Base-by-base conservation (phyloP, 2,113 vertebrate genomes). In the Galemys pyrenaicus region DNA sequence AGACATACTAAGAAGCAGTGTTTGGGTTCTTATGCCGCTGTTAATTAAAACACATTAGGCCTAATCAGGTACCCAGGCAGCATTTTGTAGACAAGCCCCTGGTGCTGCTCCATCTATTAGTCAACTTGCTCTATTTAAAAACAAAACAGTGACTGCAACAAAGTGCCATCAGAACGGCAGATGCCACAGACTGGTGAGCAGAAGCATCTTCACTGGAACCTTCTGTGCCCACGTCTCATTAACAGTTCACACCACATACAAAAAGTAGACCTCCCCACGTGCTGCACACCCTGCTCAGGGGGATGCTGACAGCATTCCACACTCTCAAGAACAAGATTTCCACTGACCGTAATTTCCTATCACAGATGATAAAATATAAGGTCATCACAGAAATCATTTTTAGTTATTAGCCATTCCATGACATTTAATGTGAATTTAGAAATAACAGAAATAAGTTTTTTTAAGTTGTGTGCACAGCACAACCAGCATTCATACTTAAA, bases 11-110 rank as follows among this genome's bases (percentile, higher is more conserved):
- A 87, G 94, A 88, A 22, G 19, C 35, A 70, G 22, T 28, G 37
- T 73, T 86, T 79, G 67, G 41, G 51, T 64, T 89, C 77, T 85
- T 79, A 30, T 0, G 26, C 77, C 71, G 54, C 19, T 51, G 79
- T 56, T 91, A 80, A 95, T 90, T 79, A 85, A 91, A 92, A 81
- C 81, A 70, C 90, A 93, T 78, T 49, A 75, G 35, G 56, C 41
- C 46, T 95, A 71, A 95, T 54, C 0, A 2, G 83, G 54, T 19
- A 56, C 78, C 12, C 17, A 5, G 30, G 54, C 2, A 0, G 15
- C 37, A 3, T 60, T 85, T 20, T 49, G 9, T 7, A 37, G 56
- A 37, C 70, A 49, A 6, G 28, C 19, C 32, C 24, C 4, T 0
- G 24, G 37, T 28, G 44, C 51, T 32, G 44, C 12, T 56, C 30